phyloP scores from a whole-genome alignment of 2,888 invertebrate genomes.

The Drosophila parthenogenetica region DNA sequence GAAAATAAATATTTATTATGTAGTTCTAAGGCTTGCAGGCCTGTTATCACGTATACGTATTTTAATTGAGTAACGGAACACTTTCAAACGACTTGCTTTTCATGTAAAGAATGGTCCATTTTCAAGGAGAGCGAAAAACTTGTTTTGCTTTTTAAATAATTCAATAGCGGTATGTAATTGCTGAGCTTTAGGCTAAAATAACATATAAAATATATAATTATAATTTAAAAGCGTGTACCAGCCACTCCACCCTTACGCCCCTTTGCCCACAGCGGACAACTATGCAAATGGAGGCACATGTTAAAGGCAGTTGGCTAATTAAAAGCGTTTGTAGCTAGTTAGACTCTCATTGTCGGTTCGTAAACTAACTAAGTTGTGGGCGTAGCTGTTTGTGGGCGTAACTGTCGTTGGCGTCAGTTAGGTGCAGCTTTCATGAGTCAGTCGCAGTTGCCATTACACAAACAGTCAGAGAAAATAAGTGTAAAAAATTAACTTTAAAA shows the following conservation, averaged over 20 bases:
- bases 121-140: not conserved
- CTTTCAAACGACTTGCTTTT: not conserved
- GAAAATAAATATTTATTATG: too few relatives aligned
- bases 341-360: constrained; percentile 27
- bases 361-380: constrained; percentile 44
- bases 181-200: not conserved
- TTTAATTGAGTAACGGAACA: not conserved
- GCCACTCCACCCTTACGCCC: not conserved
- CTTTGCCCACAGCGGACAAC: constrained; percentile 8
- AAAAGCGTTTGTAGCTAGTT: constrained; percentile 67
- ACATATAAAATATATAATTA: constrained; percentile 27
- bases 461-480: not conserved
- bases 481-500: not conserved
- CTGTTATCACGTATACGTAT: not conserved
- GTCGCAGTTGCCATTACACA: constrained; percentile 31
- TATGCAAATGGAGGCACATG: constrained; percentile 63
- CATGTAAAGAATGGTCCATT: not conserved
- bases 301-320: constrained; percentile 69
- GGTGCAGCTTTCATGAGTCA: constrained; percentile 39
- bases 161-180: not conserved
- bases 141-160: not conserved
- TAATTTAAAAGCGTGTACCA: constrained; percentile 24
- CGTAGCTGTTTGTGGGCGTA: constrained; percentile 51
- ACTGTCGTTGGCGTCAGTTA: constrained; percentile 38
- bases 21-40: too few relatives aligned